Percentiles rank a stretch among this genome's conserved stretches.
These are phyloP conservation scores for Hirtodrosophila confusa DNA, from an alignment of 2,888 invertebrate genomes.

Conservation along the genomic window DNA sequence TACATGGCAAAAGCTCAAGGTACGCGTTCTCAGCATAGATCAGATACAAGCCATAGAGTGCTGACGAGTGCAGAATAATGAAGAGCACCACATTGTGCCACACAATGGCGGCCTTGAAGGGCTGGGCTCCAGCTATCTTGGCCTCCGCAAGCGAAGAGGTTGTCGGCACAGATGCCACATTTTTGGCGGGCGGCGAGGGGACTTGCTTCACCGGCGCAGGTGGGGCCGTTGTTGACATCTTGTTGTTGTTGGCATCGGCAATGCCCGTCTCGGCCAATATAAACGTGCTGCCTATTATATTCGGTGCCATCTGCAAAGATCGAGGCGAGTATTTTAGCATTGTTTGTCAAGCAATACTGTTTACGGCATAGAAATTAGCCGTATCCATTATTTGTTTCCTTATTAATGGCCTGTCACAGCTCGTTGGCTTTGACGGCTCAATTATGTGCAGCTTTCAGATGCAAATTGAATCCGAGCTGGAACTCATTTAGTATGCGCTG, in stretches of 20 bases:
- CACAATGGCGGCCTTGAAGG: constrained; percentile 87
- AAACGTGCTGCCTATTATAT: constrained; percentile 86
- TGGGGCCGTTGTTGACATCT: constrained; percentile 52
- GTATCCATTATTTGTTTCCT: constrained; percentile 50
- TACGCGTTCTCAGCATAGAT: constrained; percentile 81
- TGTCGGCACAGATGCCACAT: constrained; percentile 25
- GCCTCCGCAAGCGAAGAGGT: constrained; percentile 15
- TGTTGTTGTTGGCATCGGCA: constrained; percentile 77
- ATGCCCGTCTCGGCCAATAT: constrained; percentile 85
- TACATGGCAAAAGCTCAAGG: constrained; percentile 84
- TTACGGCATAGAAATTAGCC: constrained; percentile 48
- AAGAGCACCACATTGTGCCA: constrained; percentile 92
- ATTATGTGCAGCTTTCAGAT: constrained; percentile 45
- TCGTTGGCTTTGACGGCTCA: constrained; percentile 40
- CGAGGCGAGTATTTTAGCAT: constrained; percentile 10
- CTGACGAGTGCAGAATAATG: constrained; percentile 88
- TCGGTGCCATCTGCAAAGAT: constrained; percentile 86
- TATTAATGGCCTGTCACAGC: constrained; percentile 65
- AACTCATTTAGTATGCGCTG: constrained; percentile 56
- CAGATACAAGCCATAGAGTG: constrained; percentile 87
- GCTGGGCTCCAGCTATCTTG: constrained; percentile 32
- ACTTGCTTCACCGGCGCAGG: constrained; percentile 39
- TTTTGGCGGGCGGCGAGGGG: constrained; percentile 36
- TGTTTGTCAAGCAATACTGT: constrained; percentile 15
- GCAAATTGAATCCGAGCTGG: constrained; percentile 47